A percentile compares a stretch with the other conserved stretches of the same genome.
Evolutionary conservation across 2,888 invertebrate genomes (phyloP).

Genomic region (Monoplex corrugatus): DNA sequence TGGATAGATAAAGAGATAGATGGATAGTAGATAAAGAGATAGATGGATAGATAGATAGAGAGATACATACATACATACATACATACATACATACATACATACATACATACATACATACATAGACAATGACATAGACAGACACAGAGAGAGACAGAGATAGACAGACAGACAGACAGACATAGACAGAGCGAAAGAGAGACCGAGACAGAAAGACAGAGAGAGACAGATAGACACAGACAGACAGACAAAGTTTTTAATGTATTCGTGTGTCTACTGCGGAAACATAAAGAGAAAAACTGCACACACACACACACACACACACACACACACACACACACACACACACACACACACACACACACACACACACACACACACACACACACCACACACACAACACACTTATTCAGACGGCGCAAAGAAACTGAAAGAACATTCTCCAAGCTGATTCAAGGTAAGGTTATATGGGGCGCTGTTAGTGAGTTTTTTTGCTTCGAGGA

Average conservation of each 20-base stretch:
- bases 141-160: background rate
- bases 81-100: constrained; percentile 22
- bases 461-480: too few species aligned
- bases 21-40: background rate
- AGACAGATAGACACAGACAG: background rate
- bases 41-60: background rate
- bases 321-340: background rate
- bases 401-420: too few species aligned
- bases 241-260: too few species aligned
- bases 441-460: too few species aligned
- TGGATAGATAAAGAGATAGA: background rate
- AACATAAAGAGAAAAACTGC: too few species aligned
- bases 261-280: too few species aligned
- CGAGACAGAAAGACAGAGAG: too few species aligned
- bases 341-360: background rate
- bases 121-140: background rate
- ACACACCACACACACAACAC: background rate
- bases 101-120: background rate
- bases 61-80: background rate
- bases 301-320: background rate
- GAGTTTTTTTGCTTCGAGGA: too few species aligned
- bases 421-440: too few species aligned
- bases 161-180: background rate
- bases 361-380: background rate
- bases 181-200: background rate